Conservation (phyloP, 2,797 vertebrate species). For the Odontamblyopus lacepedii region DNA sequence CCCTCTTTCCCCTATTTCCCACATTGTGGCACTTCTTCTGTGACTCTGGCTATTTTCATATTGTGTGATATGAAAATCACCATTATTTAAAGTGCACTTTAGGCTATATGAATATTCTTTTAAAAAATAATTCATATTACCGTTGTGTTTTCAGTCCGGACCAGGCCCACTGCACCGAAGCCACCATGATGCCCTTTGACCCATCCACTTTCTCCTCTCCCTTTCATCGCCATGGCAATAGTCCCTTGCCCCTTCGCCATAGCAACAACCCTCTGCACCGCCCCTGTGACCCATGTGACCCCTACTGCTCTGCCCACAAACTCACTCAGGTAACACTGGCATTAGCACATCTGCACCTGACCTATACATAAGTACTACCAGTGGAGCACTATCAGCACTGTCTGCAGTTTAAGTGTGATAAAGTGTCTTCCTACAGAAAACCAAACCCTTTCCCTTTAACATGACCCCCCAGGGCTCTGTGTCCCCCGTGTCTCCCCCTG, state of each 20-base stretch:
- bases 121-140: neutral
- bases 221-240: constrained; percentile 71
- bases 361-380: neutral
- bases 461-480: constrained; percentile 2
- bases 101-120: neutral
- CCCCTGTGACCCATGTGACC: constrained; percentile 63
- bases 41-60: neutral
- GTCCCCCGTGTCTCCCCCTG: constrained; percentile 1
- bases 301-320: constrained; percentile 69
- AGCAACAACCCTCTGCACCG: constrained; percentile 60
- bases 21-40: too few relatives aligned
- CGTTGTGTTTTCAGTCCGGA: constrained; percentile 5
- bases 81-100: neutral
- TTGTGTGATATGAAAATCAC: neutral
- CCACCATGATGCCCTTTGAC: constrained; percentile 10
- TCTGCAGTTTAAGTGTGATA: neutral
- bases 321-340: constrained; percentile 54
- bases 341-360: neutral
- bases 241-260: constrained; percentile 60
- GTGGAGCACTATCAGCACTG: neutral
- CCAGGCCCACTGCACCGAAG: constrained; percentile 3
- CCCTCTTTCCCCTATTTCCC: too few relatives aligned
- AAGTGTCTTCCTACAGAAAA: neutral
- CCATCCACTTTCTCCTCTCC: constrained; percentile 70
- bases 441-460: neutral